Percentiles rank a stretch among this genome's conserved stretches.
phyloP scores from a whole-genome alignment of 1,140 invertebrate species.

The Apis mellifera region DNA sequence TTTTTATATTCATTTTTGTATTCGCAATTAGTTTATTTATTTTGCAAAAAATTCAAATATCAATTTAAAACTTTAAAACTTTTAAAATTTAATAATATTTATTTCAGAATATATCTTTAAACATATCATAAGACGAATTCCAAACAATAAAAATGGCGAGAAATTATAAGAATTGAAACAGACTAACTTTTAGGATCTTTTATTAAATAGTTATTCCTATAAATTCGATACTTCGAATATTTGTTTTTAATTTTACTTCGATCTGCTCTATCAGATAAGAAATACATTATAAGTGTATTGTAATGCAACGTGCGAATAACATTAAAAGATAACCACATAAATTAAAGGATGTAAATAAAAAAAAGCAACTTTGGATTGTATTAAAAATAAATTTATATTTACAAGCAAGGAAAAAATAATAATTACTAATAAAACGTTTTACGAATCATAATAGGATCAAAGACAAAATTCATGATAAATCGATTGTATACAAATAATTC shows the following conservation, averaged over 20 bases:
- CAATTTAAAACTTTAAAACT: neutral
- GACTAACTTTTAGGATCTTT: neutral
- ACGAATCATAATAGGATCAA: neutral
- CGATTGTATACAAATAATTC: neutral
- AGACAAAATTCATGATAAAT: conserved; percentile 42
- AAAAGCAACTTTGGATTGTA: conserved; percentile 47
- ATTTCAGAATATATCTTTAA: neutral
- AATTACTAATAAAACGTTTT: conserved; percentile 22
- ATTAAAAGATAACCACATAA: conserved; percentile 1
- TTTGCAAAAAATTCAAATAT: neutral
- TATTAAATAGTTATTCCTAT: neutral
- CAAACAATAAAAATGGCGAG: neutral
- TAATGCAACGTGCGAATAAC: conserved; percentile 40
- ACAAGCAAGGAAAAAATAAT: conserved; percentile 46
- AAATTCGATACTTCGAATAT: neutral
- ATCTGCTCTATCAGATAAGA: conserved; percentile 25
- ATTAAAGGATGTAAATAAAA: conserved; percentile 24
- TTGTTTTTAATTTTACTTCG: neutral
- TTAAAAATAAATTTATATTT: conserved; percentile 67
- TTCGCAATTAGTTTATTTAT: too few relatives aligned
- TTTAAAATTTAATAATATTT: neutral
- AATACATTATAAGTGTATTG: neutral
- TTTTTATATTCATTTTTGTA: neutral
- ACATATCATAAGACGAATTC: neutral
- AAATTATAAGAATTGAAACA: neutral